Percentiles rank a stretch among this genome's conserved stretches.
phyloP scores from a whole-genome alignment of 2,888 invertebrate species.

The Cremastobaeus sp. region DNA sequence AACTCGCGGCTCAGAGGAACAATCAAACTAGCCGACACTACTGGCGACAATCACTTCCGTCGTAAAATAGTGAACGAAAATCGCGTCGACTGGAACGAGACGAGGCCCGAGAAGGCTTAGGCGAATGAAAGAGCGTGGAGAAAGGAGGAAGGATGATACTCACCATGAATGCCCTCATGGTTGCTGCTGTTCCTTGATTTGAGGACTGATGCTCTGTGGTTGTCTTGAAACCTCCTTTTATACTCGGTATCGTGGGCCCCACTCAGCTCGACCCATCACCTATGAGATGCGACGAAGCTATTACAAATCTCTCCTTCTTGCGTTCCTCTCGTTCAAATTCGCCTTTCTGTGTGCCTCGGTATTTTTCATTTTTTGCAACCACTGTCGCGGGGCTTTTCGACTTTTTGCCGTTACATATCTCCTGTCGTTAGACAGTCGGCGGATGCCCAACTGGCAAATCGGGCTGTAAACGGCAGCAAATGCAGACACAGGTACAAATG shows the following conservation, averaged over 20 bases:
- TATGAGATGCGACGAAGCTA: conserved; percentile 74
- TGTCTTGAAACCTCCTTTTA: conserved; percentile 76
- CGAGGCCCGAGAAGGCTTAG: conserved; percentile 13
- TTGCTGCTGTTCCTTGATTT: conserved; percentile 76
- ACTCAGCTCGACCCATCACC: conserved; percentile 76
- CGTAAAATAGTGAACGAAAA: conserved; percentile 21
- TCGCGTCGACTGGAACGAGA: conserved; percentile 13
- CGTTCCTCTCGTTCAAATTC: conserved; percentile 60
- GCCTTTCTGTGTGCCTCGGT: conserved; percentile 39
- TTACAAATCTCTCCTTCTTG: conserved; percentile 70
- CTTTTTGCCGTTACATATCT: conserved; percentile 20
- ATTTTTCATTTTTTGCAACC: conserved; percentile 24
- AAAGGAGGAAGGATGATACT: conserved; percentile 68
- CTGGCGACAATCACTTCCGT: conserved; percentile 18
- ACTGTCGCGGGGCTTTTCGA: conserved; percentile 23
- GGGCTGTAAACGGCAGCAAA: too few species aligned
- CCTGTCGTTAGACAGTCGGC: too few species aligned
- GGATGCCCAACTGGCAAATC: too few species aligned
- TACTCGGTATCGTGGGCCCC: conserved; percentile 71
- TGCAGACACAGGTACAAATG: too few species aligned
- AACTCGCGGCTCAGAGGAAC: conserved; percentile 20
- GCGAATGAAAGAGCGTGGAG: conserved; percentile 50
- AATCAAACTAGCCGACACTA: conserved; percentile 15
- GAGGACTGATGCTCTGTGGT: conserved; percentile 78
- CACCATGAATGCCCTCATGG: conserved; percentile 79